These are phyloP conservation scores for Carapus acus DNA, from an alignment of 2,797 vertebrate genomes.

Conservation along the genomic window DNA sequence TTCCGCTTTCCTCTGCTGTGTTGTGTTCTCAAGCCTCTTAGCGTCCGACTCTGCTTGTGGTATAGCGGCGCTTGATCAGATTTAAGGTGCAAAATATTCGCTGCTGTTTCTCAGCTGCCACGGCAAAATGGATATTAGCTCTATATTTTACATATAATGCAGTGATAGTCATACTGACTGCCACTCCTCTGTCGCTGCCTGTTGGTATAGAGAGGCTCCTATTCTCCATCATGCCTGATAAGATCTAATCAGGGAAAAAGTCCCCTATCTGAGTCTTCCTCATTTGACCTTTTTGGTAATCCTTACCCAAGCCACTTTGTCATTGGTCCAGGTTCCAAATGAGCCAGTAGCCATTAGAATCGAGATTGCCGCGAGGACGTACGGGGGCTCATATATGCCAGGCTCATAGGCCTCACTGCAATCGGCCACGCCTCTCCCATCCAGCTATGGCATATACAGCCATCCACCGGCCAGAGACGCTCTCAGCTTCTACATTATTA, in stretches of 20 bases:
- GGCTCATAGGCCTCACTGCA: slow-evolving; percentile 10
- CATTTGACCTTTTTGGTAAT: slow-evolving; percentile 35
- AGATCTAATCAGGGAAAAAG: slow-evolving; percentile 44
- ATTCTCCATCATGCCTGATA: slow-evolving; percentile 55
- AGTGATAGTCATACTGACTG: too few species aligned
- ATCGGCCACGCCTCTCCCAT: slow-evolving; percentile 19
- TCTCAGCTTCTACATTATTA: slow-evolving; percentile 52
- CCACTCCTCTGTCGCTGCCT: too few species aligned
- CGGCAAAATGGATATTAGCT: too few species aligned
- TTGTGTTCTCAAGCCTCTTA: neutral
- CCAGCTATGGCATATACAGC: slow-evolving; percentile 30
- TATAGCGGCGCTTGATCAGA: too few species aligned
- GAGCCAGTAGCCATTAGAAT: slow-evolving; percentile 25
- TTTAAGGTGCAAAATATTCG: too few species aligned
- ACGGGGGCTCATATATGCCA: slow-evolving; percentile 20
- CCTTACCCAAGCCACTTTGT: slow-evolving; percentile 33
- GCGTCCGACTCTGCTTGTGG: neutral
- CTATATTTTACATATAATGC: too few species aligned
- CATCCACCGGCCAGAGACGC: slow-evolving; percentile 30
- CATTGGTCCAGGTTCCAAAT: slow-evolving; percentile 41
- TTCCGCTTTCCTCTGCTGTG: neutral
- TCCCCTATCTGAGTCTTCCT: slow-evolving; percentile 36
- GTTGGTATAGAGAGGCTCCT: slow-evolving; percentile 46
- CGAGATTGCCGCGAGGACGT: slow-evolving; percentile 42
- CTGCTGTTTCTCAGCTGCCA: too few species aligned